Conservation (phyloP, 1,140 invertebrate species). For the Bombus confusus region DNA sequence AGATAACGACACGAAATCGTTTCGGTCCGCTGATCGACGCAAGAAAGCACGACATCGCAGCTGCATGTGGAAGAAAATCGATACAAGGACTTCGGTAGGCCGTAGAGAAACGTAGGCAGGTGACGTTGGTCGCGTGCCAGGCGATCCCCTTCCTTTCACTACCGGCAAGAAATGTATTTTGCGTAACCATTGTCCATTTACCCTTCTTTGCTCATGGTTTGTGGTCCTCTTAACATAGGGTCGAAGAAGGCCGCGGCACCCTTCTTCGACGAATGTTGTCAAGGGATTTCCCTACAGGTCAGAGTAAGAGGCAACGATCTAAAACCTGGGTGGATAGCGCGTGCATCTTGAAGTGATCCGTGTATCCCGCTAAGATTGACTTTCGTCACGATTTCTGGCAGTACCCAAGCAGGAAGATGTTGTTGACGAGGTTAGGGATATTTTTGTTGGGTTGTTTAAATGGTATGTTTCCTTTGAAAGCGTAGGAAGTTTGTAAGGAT, state of each 20-base stretch:
- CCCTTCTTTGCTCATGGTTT: slow-evolving; percentile 73
- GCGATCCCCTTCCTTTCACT: slow-evolving; percentile 67
- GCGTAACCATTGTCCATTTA: slow-evolving; percentile 79
- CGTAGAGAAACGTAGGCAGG: slow-evolving; percentile 70
- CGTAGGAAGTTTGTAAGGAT: no score
- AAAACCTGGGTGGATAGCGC: background rate
- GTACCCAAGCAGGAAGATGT: background rate
- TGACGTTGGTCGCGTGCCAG: slow-evolving; percentile 82
- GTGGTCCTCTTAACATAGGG: slow-evolving; percentile 74
- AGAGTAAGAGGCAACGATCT: slow-evolving; percentile 17
- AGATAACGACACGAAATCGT: slow-evolving; percentile 72
- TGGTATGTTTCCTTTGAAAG: no score
- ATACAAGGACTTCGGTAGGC: slow-evolving; percentile 71
- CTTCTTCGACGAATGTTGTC: slow-evolving; percentile 37
- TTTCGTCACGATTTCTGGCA: background rate
- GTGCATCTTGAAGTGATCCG: slow-evolving; percentile 35
- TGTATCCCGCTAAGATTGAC: slow-evolving; percentile 15
- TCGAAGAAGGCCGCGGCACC: slow-evolving; percentile 32
- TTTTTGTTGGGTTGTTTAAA: no score
- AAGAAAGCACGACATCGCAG: slow-evolving; percentile 74
- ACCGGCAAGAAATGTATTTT: slow-evolving; percentile 78
- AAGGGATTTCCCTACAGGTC: slow-evolving; percentile 39
- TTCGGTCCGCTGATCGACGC: slow-evolving; percentile 73
- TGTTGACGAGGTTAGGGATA: background rate
- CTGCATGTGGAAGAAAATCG: slow-evolving; percentile 76